Evolutionary conservation across 1,140 invertebrate species (phyloP).

Genomic region (Monomorium pharaonis): DNA sequence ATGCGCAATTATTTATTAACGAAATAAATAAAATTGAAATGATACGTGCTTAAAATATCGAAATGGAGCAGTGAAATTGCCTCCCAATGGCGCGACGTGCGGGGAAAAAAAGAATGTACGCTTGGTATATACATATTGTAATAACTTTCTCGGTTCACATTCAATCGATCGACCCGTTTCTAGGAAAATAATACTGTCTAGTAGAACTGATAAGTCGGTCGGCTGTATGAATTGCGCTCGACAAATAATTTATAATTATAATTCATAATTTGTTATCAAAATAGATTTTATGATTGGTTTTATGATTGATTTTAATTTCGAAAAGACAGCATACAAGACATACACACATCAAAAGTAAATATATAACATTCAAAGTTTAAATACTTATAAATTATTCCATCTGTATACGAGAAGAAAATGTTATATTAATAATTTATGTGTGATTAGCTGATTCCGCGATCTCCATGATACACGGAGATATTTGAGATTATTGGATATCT

Average conservation of each 20-base stretch:
- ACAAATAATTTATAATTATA: constrained; percentile 27
- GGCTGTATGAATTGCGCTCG: neutral
- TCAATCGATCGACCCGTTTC: constrained; percentile 35
- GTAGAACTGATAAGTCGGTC: constrained; percentile 26
- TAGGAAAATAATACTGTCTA: constrained; percentile 28
- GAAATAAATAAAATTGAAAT: neutral
- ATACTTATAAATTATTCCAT: neutral
- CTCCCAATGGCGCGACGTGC: neutral
- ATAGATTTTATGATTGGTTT: constrained; percentile 9
- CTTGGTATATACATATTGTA: neutral
- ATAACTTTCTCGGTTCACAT: constrained; percentile 33
- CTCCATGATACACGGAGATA: neutral
- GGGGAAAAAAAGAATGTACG: neutral
- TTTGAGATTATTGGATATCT: neutral
- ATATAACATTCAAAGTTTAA: neutral
- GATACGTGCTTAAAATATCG: neutral
- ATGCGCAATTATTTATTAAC: neutral
- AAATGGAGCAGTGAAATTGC: neutral
- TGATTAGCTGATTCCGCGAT: neutral
- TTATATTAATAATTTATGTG: neutral
- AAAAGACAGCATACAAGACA: neutral
- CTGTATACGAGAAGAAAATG: neutral
- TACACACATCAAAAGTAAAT: neutral
- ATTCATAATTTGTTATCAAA: neutral
- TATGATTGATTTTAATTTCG: neutral